Evolutionary conservation across 2,113 vertebrate species (phyloP).

Genomic region (Agapornis roseicollis): DNA sequence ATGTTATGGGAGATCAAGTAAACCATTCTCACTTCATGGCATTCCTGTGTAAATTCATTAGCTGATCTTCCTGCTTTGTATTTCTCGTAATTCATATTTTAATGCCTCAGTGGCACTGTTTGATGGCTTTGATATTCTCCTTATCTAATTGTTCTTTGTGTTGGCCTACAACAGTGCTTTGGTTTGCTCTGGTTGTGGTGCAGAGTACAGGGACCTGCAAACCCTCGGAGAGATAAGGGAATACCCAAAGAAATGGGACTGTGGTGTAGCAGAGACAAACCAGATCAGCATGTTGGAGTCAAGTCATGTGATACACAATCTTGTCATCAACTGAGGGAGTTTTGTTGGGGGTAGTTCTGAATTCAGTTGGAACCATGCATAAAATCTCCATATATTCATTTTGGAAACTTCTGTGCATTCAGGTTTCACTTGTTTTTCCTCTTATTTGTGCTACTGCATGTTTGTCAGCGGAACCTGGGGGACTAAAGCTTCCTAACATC

Average conservation of each 20-base stretch:
- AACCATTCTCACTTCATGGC: neutral
- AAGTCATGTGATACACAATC: neutral
- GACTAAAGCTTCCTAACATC: neutral
- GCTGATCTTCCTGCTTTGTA: neutral
- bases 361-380: neutral
- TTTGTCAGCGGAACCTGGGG: neutral
- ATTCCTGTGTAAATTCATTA: neutral
- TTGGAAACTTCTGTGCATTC: neutral
- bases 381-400: neutral
- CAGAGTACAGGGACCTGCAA: neutral
- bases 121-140: neutral
- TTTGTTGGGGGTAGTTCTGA: neutral
- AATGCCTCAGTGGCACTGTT: neutral
- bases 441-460: fast-evolving
- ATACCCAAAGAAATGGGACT: neutral
- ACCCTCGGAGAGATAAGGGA: fast-evolving
- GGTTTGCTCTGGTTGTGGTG: neutral
- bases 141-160: neutral
- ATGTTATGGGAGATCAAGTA: neutral
- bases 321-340: neutral
- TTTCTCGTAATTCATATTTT: neutral
- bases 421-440: neutral
- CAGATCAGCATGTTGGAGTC: neutral
- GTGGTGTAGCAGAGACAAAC: neutral
- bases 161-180: fast-evolving